phyloP scores from a whole-genome alignment of 2,888 invertebrate species.

The Drosophila planitibia region DNA sequence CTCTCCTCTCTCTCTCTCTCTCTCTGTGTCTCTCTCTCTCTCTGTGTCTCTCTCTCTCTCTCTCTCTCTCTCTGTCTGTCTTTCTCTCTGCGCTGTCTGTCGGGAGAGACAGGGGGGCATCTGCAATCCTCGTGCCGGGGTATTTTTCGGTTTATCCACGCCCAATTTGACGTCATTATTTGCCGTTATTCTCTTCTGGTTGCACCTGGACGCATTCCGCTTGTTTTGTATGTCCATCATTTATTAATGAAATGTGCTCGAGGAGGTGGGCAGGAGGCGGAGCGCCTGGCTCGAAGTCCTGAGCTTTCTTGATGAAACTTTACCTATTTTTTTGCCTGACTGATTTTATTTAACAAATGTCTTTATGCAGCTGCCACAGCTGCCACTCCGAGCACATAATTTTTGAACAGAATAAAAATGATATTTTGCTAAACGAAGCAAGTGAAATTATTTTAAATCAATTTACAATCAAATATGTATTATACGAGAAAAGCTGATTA shows the following conservation, averaged over 20 bases:
- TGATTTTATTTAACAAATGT: not conserved
- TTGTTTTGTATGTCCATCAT: slow-evolving; percentile 63
- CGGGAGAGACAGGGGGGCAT: not conserved
- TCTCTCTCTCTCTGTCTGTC: not conserved
- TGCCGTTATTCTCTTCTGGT: slow-evolving; percentile 31
- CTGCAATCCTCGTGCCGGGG: slow-evolving; percentile 20
- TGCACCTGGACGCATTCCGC: slow-evolving; percentile 39
- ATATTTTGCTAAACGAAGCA: not conserved
- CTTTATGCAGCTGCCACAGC: not conserved
- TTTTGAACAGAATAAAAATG: not conserved
- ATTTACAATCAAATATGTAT: not conserved
- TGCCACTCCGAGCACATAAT: not conserved
- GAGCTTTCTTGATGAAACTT: slow-evolving; percentile 21
- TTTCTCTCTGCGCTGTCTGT: not conserved
- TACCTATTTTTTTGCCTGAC: not conserved
- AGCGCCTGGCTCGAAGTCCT: not conserved
- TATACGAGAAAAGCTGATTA: not conserved
- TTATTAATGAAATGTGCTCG: slow-evolving; percentile 54
- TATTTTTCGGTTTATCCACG: slow-evolving; percentile 25
- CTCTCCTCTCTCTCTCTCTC: slow-evolving; percentile 18
- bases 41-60: not conserved
- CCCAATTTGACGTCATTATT: slow-evolving; percentile 65
- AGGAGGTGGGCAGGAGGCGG: not conserved
- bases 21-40: not conserved
- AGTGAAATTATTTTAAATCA: not conserved